Base-by-base conservation (phyloP, 2,797 vertebrate genomes). In the Antrozous pallidus region DNA sequence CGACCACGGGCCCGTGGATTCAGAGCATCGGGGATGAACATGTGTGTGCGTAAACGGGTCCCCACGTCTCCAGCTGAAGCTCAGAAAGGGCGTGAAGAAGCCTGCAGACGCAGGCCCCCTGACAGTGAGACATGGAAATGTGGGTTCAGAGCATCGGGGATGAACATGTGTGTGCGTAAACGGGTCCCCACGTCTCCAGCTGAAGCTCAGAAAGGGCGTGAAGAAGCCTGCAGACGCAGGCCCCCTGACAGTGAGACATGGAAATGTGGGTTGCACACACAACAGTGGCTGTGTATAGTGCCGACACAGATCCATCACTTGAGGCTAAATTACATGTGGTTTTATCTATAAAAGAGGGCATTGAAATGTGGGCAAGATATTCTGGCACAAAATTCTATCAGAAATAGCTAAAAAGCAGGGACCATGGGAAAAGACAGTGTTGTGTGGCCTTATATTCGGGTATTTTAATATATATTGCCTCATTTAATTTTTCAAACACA, bases 401-500 rank as follows among this genome's bases (percentile, higher is more conserved):
- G 49, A 67, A 93, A 80, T 83, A 31, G 31, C 51, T 85, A 12
- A 86, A 93, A 82, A 40, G 49, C 36, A 38, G 4, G 6, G 8
- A 54, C 10, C 81, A 81, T 49, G 45, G 89, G 18, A 45, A 67
- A 71, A 84, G 33, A 86, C 33, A 58, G 45, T 2, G 16, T 81
- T 71, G 5, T 56, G 42, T 82, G 81, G 22, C 33, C 38, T 89
- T 38, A 18, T 42, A 47, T 81, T 33, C 24, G 71, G 40, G 20
- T 11, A 65, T 92, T 92, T 95, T 83, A 42, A 31, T 80, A 42
- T 36, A 47, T 85, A 42, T 85, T 71, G 9, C 49, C 73, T 93
- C 49, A 78, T 83, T 93, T 94, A 75, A 40, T 80, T 86, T 94
- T 87, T 54, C 87, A 54, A 91, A 81, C 45, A 49, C 54, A 38